Evolutionary conservation across 2,888 invertebrate species (phyloP), one percentile per base, ranked within the genome.

Genomic region (Acronicta psi): DNA sequence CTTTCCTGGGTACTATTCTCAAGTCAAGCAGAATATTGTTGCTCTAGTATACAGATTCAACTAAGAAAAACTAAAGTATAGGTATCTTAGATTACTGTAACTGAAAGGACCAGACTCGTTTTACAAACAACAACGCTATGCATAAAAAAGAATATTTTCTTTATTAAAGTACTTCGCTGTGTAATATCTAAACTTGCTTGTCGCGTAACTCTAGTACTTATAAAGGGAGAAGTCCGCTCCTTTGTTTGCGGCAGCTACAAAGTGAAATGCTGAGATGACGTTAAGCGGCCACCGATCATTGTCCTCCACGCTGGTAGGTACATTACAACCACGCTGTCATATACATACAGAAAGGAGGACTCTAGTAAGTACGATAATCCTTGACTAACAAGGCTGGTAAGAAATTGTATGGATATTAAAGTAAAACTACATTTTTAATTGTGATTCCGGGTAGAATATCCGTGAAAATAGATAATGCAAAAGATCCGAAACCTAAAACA

Each of bases 171-270:
- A 36, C 41, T 50, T 50, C 52, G 29, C 43, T 57, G 34, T 38
- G 41, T 20, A 57, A 65, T 56, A 57, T 71, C 59, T 57, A 36
- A 56, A 71, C 66, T 45, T n/a, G n/a, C 20, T n/a, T 29, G 56
- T 56, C 45, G 11, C 41, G 49, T 66, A 67, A 66, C 72, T 67
- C 42, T 46, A 51, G 50, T 72, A 34, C 71, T 56, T 66, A 72
- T 59, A 59, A 53, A 68, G 44, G n/a, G 49, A 49, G 20, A 59
- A 47, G 20, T 16, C 25, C 20, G 51, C 61, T 31, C 25, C 13
- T 40, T 17, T 68, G 53, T 67, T 60, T 59, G 41, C 73, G 23
- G 37, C 37, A 42, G 44, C n/a, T 36, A 57, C 29, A 57, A 50
- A 66, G 38, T 29, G 37, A 42, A 47, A 23, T 50, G 41, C 37